Evolutionary conservation across 1,140 invertebrate genomes (phyloP).

Genomic region (silkworm (Bombyx mori)): DNA sequence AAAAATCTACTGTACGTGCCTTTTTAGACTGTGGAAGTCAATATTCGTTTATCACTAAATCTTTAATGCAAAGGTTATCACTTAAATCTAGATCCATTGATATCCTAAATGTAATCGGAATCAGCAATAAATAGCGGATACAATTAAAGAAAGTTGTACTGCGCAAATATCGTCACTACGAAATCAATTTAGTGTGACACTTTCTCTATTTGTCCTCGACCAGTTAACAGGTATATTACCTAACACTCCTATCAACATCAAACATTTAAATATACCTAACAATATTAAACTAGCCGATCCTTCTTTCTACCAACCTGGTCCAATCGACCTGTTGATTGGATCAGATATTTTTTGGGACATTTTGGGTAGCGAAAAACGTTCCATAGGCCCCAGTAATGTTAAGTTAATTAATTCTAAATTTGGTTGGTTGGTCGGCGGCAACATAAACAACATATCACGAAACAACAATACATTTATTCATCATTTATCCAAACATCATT

Average conservation of each 20-base stretch:
- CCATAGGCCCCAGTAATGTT: conserved; percentile 17
- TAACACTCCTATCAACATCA: neutral
- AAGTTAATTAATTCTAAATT: conserved; percentile 28
- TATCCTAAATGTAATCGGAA: conserved; percentile 12
- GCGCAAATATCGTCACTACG: neutral
- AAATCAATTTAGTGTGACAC: neutral
- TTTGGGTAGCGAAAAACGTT: conserved; percentile 23
- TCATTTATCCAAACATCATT: too few relatives aligned
- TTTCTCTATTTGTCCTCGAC: neutral
- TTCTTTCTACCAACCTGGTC: conserved; percentile 29
- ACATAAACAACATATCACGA: too few relatives aligned
- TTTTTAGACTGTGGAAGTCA: conserved; percentile 25
- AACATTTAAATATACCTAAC: neutral
- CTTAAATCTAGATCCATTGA: conserved; percentile 9
- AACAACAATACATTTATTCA: too few relatives aligned
- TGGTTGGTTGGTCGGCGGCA: too few relatives aligned
- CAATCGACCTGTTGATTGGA: conserved; percentile 36
- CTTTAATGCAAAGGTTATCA: conserved; percentile 10
- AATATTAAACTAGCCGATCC: conserved; percentile 28
- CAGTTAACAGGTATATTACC: neutral
- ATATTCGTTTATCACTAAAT: conserved; percentile 22
- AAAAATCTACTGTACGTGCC: conserved; percentile 11
- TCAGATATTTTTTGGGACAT: conserved; percentile 36
- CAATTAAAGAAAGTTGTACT: neutral
- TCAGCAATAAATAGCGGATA: conserved; percentile 6